Evolutionary conservation across 2,888 invertebrate genomes (phyloP).

Genomic region (Napeogenes sylphis): DNA sequence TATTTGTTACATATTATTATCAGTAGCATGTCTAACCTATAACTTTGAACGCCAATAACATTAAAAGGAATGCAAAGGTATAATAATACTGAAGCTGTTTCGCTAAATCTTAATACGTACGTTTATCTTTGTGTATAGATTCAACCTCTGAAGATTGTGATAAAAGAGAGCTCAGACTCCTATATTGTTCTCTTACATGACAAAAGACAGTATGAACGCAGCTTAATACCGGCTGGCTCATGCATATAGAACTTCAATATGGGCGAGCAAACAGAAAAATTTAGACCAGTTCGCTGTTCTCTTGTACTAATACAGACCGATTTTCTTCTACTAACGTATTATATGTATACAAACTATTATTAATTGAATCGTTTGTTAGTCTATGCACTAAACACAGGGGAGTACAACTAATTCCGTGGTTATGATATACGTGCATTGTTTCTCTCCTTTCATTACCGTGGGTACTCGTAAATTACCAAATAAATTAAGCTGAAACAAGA

Average conservation of each 20-base stretch:
- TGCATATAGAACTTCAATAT: slow-evolving; percentile 55
- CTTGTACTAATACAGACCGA: slow-evolving; percentile 48
- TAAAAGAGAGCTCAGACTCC: slow-evolving; percentile 1
- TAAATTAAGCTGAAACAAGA: not conserved
- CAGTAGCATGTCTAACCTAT: not conserved
- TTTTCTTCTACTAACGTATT: slow-evolving; percentile 36
- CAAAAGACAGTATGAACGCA: slow-evolving; percentile 34
- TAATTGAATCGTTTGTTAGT: slow-evolving; percentile 11
- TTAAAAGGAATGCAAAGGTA: not conserved
- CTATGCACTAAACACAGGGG: slow-evolving; percentile 12
- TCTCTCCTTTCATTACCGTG: slow-evolving; percentile 11
- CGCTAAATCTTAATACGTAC: too few species aligned
- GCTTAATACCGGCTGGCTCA: slow-evolving; percentile 41
- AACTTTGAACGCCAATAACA: not conserved
- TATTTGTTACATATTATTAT: not conserved
- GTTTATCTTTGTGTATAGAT: not conserved
- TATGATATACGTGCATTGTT: slow-evolving; percentile 17
- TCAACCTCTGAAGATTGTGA: slow-evolving; percentile 7
- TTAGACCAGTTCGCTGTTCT: slow-evolving; percentile 52
- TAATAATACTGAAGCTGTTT: not conserved
- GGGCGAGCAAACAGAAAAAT: slow-evolving; percentile 57
- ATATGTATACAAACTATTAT: not conserved
- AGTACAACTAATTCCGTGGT: slow-evolving; percentile 15
- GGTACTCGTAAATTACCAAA: slow-evolving; percentile 3
- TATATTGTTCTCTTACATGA: slow-evolving; percentile 11